These are phyloP conservation scores for Penaeus indicus DNA, from an alignment of 1,140 invertebrate species.

Conservation along the genomic window DNA sequence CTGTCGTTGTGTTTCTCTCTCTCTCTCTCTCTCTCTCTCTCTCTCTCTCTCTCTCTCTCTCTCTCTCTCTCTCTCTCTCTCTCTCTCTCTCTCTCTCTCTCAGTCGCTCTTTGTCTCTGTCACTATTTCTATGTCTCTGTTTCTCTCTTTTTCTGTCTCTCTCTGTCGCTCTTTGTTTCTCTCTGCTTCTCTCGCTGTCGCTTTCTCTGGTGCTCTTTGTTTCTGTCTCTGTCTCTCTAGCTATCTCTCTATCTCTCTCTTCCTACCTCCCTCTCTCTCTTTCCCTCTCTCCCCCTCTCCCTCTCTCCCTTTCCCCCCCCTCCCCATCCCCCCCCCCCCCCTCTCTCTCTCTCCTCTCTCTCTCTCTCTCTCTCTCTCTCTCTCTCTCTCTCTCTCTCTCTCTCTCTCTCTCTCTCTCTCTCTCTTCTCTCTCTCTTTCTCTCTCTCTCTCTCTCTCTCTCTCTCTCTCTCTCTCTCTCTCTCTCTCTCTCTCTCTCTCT, in stretches of 20 bases:
- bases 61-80: neutral
- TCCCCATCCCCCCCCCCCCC: too few relatives aligned
- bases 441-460: too few relatives aligned
- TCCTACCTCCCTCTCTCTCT: neutral
- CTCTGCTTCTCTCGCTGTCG: neutral
- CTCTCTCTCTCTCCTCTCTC: too few relatives aligned
- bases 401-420: too few relatives aligned
- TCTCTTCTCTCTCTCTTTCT: too few relatives aligned
- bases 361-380: too few relatives aligned
- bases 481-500: too few relatives aligned
- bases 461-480: too few relatives aligned
- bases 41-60: neutral
- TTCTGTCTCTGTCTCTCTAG: neutral
- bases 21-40: neutral
- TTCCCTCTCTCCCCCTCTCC: too few relatives aligned
- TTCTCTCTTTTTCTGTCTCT: neutral
- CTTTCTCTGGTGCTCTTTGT: neutral
- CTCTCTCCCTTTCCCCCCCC: too few relatives aligned
- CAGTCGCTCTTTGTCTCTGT: neutral
- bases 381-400: too few relatives aligned
- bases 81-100: neutral
- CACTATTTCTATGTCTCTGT: neutral
- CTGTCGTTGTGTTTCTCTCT: neutral
- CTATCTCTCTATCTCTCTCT: neutral
- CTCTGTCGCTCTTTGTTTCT: neutral